phyloP scores from a whole-genome alignment of 2,888 invertebrate species.

The Cheiracanthium punctorium region DNA sequence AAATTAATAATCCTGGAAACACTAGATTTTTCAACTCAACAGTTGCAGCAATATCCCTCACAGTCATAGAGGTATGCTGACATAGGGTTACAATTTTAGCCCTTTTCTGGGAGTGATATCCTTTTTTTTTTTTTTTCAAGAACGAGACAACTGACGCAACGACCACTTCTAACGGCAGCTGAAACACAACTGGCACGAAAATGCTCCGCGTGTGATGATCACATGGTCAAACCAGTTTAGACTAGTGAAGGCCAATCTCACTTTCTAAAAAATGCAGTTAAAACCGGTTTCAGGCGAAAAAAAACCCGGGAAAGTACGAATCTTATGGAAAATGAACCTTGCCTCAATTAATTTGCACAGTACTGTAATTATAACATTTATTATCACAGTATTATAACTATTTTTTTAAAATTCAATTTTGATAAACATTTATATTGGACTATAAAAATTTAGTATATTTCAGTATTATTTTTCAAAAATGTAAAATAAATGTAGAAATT shows the following conservation, averaged over 20 bases:
- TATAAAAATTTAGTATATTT: too few species aligned
- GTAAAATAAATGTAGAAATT: too few species aligned
- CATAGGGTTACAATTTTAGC: slow-evolving; percentile 23
- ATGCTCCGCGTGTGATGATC: not conserved
- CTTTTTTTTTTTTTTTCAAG: not conserved
- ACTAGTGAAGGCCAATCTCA: not conserved
- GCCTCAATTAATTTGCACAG: slow-evolving; percentile 14
- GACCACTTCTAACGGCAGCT: not conserved
- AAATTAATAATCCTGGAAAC: slow-evolving; percentile 14
- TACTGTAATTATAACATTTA: too few species aligned
- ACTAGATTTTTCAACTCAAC: slow-evolving; percentile 1
- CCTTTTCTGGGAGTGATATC: slow-evolving; percentile 12
- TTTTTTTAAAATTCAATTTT: too few species aligned
- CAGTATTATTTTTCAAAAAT: too few species aligned
- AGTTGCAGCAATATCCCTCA: slow-evolving; percentile 8
- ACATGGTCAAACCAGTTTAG: not conserved
- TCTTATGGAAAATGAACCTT: not conserved
- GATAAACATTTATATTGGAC: too few species aligned
- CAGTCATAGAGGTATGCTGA: slow-evolving; percentile 11
- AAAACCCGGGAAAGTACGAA: not conserved
- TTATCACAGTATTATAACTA: too few species aligned
- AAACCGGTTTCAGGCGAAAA: not conserved
- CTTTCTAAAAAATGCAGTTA: not conserved
- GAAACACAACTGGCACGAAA: not conserved
- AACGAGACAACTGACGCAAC: not conserved